phyloP scores from a whole-genome alignment of 2,888 invertebrate species.

The Embidobia sp. region DNA sequence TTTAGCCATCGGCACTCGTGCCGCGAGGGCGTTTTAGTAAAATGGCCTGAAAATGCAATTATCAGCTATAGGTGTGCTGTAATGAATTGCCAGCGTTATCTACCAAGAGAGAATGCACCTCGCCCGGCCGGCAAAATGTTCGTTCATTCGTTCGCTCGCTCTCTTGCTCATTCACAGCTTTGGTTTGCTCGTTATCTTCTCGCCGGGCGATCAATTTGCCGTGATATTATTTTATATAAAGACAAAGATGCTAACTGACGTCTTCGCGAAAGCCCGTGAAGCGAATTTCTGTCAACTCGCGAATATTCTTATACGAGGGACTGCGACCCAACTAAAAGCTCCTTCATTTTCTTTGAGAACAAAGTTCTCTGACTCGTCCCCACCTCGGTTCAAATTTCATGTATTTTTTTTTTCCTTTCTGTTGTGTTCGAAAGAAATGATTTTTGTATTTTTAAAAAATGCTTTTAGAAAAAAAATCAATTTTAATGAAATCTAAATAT shows the following conservation, averaged over 20 bases:
- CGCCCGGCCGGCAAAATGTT: slow-evolving; percentile 40
- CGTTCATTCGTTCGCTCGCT: slow-evolving; percentile 23
- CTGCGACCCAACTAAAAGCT: no score
- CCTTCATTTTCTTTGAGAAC: no score
- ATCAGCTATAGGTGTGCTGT: slow-evolving; percentile 80
- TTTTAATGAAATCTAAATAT: no score
- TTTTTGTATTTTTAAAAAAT: no score
- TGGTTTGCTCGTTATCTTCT: slow-evolving; percentile 10
- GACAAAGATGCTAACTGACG: slow-evolving; percentile 36
- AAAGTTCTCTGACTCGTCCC: no score
- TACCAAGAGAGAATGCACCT: slow-evolving; percentile 65
- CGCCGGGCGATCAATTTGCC: slow-evolving; percentile 32
- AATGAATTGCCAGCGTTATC: slow-evolving; percentile 79
- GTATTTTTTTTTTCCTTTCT: no score
- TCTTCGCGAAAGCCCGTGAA: slow-evolving; percentile 1
- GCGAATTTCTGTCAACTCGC: slow-evolving; percentile 4
- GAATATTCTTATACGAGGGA: neutral
- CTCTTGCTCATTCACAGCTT: slow-evolving; percentile 2
- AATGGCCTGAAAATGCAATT: slow-evolving; percentile 80
- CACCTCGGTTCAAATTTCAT: no score
- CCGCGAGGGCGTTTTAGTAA: slow-evolving; percentile 77
- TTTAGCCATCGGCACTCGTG: slow-evolving; percentile 69
- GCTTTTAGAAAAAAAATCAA: no score
- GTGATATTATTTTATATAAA: slow-evolving; percentile 46
- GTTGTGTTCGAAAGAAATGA: no score